Conservation (phyloP, 92 coral and sea anemone species). For the Metridium senile region DNA sequence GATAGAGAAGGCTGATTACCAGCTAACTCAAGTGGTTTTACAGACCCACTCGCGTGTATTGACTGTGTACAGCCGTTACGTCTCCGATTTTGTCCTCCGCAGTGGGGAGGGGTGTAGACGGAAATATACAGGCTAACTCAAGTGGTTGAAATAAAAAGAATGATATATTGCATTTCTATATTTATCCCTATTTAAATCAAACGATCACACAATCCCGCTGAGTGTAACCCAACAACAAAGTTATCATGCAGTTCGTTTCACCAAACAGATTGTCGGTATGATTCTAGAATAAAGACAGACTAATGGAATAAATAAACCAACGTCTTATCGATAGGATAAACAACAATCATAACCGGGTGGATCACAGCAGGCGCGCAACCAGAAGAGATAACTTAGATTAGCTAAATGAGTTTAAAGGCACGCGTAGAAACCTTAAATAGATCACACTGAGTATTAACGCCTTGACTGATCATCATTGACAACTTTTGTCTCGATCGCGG, state of each 20-base stretch:
- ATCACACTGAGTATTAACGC: slow-evolving; percentile 12
- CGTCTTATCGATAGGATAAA: slow-evolving; percentile 12
- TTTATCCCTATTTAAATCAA: slow-evolving; percentile 14
- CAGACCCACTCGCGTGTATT: too few relatives aligned
- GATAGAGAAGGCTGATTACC: too few relatives aligned
- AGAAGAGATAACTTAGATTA: slow-evolving; percentile 4
- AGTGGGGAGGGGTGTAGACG: too few relatives aligned
- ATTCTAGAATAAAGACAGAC: slow-evolving; percentile 10
- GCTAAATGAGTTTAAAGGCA: not conserved
- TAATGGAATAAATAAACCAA: slow-evolving; percentile 24
- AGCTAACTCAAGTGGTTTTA: too few relatives aligned
- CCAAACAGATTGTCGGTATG: slow-evolving; percentile 28
- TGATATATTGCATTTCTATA: too few relatives aligned
- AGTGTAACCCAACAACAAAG: slow-evolving; percentile 12
- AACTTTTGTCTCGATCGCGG: too few relatives aligned
- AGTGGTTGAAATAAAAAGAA: too few relatives aligned
- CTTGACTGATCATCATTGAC: slow-evolving; percentile 1
- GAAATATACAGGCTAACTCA: too few relatives aligned
- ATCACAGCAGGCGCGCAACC: slow-evolving; percentile 17
- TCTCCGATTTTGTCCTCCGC: too few relatives aligned
- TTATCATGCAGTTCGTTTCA: slow-evolving; percentile 21
- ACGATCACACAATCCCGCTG: slow-evolving; percentile 1
- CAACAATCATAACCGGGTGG: slow-evolving; percentile 18
- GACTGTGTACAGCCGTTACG: too few relatives aligned
- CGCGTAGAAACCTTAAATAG: not conserved